phyloP scores from a whole-genome alignment of 2,797 vertebrate species.

The Trematocara caparti region DNA sequence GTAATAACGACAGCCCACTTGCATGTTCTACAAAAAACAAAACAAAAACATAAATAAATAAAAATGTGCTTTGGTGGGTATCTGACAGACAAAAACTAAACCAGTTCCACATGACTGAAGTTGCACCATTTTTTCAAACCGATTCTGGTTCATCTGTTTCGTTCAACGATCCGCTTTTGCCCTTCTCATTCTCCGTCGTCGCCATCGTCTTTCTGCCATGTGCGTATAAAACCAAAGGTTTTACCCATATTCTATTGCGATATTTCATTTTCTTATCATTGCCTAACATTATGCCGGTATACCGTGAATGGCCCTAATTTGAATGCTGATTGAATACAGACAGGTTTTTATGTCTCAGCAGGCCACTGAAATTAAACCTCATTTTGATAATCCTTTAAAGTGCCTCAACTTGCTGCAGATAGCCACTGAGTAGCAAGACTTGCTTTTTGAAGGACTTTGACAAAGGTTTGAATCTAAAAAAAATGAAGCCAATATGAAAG shows the following conservation, averaged over 20 bases:
- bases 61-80: neutral
- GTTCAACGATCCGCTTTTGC: neutral
- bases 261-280: neutral
- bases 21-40: neutral
- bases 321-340: neutral
- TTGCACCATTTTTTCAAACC: neutral
- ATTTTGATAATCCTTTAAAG: neutral
- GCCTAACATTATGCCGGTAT: neutral
- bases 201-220: neutral
- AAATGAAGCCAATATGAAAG: neutral
- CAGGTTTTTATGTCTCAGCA: neutral
- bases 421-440: neutral
- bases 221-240: neutral
- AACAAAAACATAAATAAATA: neutral
- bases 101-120: neutral
- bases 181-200: neutral
- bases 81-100: neutral
- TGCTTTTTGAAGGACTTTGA: neutral
- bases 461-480: neutral
- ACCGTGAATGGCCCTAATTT: neutral
- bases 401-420: neutral
- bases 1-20: neutral
- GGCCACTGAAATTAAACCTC: neutral
- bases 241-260: neutral
- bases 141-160: neutral